These are phyloP conservation scores for Pristionchus entomophagus DNA, from an alignment of 2,888 invertebrate species.

Conservation along the genomic window DNA sequence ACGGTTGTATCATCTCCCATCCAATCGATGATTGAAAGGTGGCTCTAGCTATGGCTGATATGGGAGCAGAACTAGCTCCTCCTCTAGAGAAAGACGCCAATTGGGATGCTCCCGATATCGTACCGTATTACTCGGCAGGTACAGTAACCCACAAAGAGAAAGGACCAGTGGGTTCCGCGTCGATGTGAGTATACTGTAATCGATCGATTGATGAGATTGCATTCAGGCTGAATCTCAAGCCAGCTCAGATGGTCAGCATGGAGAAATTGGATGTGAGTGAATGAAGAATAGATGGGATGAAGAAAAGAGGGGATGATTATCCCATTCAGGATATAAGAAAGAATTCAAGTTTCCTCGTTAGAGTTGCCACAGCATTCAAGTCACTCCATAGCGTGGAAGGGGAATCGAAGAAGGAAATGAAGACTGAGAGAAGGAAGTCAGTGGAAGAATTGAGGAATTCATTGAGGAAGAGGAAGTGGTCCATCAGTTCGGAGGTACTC, in stretches of 20 bases:
- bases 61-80: slow-evolving; percentile 41
- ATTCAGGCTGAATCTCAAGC: background rate
- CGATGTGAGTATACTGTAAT: background rate
- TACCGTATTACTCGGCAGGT: slow-evolving; percentile 32
- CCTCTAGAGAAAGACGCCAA: slow-evolving; percentile 22
- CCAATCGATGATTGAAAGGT: slow-evolving; percentile 1
- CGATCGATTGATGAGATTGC: background rate
- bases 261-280: slow-evolving; percentile 26
- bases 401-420: slow-evolving; percentile 16
- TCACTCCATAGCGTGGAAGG: background rate
- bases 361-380: slow-evolving; percentile 34
- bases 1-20: background rate
- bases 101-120: slow-evolving; percentile 20
- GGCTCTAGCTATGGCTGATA: slow-evolving; percentile 38
- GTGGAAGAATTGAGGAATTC: background rate
- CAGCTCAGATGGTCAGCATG: slow-evolving; percentile 21
- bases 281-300: too few species aligned
- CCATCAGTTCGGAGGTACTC: slow-evolving; percentile 29
- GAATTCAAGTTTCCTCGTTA: background rate
- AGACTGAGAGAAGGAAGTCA: background rate
- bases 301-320: background rate
- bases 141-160: slow-evolving; percentile 22
- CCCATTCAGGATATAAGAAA: slow-evolving; percentile 21
- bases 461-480: slow-evolving; percentile 36
- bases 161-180: slow-evolving; percentile 31